Evolutionary conservation across 2,888 invertebrate genomes (phyloP), one percentile per base, ranked within the genome.

Genomic region (Drosophila monieri): DNA sequence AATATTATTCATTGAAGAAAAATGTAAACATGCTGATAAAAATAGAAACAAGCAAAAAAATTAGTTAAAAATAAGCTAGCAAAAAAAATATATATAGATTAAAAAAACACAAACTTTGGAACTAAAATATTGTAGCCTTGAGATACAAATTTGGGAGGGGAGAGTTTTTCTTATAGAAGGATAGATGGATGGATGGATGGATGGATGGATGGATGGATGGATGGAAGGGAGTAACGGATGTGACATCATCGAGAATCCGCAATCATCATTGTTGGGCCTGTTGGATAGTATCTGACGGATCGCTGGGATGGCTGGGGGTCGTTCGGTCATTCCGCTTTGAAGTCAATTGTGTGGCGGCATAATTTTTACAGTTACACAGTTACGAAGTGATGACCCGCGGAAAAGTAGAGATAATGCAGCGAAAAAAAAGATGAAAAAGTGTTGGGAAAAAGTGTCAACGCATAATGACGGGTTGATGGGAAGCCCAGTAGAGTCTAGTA

Each of bases 231-330:
- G 5, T 30, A n/a, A 62, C 51, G 67, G 66, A 58, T 58, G 67
- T 66, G 66, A 66, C 66, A 66, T 66, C 66, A 66, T 56, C 55
- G 43, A 64, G 64, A 64, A 64, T 64, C 14, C 60, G 58, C 47
- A 52, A 62, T 62, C 30, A 66, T 66, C 55, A 48, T 39, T 30
- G 51, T 25, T 23, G 32, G 27, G 8, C 21, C n/a, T 3, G 15
- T 15, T 25, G 10, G 32, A 21, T 52, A 10, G 57, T 15, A 43
- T 43, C 21, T 43, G 43, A 41, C 39, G 39, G 39, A 41, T 41
- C 18, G 15, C 39, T 15, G 39, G 6, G 15, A 14, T 39, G 39
- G 14, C 15, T 27, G 41, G 53, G 27, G 37, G 18, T 30, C 21
- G 12, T 25, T 49, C 62, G 44, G 62, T 64, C 64, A 52, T 23